Conservation (phyloP, 2,888 invertebrate species). For the Cryptocephalus primarius region DNA sequence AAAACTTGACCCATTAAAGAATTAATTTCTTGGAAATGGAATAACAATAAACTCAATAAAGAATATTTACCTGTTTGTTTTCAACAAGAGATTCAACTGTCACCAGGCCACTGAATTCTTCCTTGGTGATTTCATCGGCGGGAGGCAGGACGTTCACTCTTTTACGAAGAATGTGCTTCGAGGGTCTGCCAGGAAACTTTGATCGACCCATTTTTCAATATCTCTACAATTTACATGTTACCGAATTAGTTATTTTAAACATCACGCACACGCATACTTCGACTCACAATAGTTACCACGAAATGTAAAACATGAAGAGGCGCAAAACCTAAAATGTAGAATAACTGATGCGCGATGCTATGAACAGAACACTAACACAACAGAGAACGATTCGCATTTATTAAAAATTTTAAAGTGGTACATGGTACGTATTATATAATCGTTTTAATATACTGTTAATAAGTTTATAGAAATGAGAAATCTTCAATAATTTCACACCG, state of each 20-base stretch:
- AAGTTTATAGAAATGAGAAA: too few relatives aligned
- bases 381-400: too few relatives aligned
- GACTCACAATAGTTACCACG: too few relatives aligned
- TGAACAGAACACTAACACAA: too few relatives aligned
- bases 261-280: constrained; percentile 20
- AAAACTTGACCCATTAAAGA: background rate
- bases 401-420: too few relatives aligned
- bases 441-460: too few relatives aligned
- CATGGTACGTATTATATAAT: too few relatives aligned
- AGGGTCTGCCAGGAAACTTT: constrained; percentile 81
- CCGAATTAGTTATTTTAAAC: constrained; percentile 22
- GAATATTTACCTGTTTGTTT: constrained; percentile 35
- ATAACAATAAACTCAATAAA: constrained; percentile 4
- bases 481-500: too few relatives aligned
- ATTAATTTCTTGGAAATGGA: constrained; percentile 6
- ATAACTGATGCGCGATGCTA: too few relatives aligned
- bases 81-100: constrained; percentile 31
- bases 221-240: constrained; percentile 27
- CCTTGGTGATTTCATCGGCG: constrained; percentile 27
- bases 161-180: constrained; percentile 77
- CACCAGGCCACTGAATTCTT: constrained; percentile 27
- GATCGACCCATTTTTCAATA: constrained; percentile 56
- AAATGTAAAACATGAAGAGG: too few relatives aligned
- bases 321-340: too few relatives aligned
- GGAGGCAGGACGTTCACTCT: constrained; percentile 67